Evolutionary conservation across 1,140 invertebrate species (phyloP), one percentile per base, ranked within the genome.

Genomic region (Drosophila miranda): DNA sequence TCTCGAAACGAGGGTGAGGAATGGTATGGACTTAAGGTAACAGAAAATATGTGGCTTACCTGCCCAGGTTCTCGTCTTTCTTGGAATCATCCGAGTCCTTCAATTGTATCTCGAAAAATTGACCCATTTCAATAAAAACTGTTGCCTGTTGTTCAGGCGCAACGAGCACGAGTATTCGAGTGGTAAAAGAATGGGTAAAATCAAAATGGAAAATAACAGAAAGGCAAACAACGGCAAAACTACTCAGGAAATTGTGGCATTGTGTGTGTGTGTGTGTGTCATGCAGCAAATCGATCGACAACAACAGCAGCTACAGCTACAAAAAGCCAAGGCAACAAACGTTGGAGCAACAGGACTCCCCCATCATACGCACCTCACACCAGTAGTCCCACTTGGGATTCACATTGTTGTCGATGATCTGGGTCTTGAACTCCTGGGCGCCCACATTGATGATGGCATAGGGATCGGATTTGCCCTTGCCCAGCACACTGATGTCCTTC

Each of bases 381-480:
- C 95, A 96, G 91, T 92, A 97, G 90, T 98, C 96, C 98, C 98
- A 99, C 78, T 96, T 95, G 13, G 98, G 98, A 92, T 97, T 96
- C 9, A 99, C 93, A 63, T 95, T 96, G 91, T 98, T 98, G 81
- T 97, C 95, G 75, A 99, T 98, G 7, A 95, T 96, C 90, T 94
- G 92, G 0, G 98, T 99, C 84, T 95, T 95, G 91, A 96, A 98
- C 91, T 96, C 95, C 91, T 97, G 95, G 1, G 97, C 95, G 49
- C 97, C 97, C 50, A 98, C 95, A 75, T 94, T 95, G 78, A 98
- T 93, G 51, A 98, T 94, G 23, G 95, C 95, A 91, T 99, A 99
- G 3, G 98, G 98, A 93, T 99, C 98, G 3, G 97, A 98, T 92
- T 99, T 99, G 78, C 97, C 97, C 92, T 98, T 98, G 87, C 97